Conservation (phyloP, 1,140 invertebrate genomes). For the Dryas iulia region DNA sequence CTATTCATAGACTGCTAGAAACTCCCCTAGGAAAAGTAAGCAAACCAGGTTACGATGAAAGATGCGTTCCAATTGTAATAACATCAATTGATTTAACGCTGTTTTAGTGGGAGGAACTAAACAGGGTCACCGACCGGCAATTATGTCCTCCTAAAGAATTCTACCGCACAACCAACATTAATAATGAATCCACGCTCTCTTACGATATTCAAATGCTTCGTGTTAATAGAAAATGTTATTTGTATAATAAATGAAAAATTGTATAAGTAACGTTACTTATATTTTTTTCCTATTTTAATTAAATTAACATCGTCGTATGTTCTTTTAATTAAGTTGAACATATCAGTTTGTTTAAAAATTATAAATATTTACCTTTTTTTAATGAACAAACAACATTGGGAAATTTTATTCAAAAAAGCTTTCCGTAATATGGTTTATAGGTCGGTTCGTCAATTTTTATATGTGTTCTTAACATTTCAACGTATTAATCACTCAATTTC, state of each 20-base stretch:
- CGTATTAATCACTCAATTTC: too few relatives aligned
- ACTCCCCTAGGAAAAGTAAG: conserved; percentile 7
- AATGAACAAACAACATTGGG: too few relatives aligned
- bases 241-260: too few relatives aligned
- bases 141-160: conserved; percentile 74
- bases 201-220: conserved; percentile 35
- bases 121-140: conserved; percentile 75
- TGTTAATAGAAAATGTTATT: conserved; percentile 6
- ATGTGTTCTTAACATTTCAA: too few relatives aligned
- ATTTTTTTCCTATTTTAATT: not conserved
- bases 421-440: too few relatives aligned
- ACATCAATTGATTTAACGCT: conserved; percentile 78
- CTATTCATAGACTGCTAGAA: not conserved
- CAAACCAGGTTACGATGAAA: conserved; percentile 56
- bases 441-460: too few relatives aligned
- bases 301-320: not conserved
- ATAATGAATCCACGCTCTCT: conserved; percentile 39
- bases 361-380: too few relatives aligned
- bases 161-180: conserved; percentile 44
- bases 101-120: conserved; percentile 75
- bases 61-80: conserved; percentile 75
- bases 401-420: too few relatives aligned
- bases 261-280: too few relatives aligned
- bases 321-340: not conserved
- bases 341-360: not conserved